These are phyloP conservation scores for Lochmaea capreae DNA, from an alignment of 2,888 invertebrate genomes.

Conservation along the genomic window DNA sequence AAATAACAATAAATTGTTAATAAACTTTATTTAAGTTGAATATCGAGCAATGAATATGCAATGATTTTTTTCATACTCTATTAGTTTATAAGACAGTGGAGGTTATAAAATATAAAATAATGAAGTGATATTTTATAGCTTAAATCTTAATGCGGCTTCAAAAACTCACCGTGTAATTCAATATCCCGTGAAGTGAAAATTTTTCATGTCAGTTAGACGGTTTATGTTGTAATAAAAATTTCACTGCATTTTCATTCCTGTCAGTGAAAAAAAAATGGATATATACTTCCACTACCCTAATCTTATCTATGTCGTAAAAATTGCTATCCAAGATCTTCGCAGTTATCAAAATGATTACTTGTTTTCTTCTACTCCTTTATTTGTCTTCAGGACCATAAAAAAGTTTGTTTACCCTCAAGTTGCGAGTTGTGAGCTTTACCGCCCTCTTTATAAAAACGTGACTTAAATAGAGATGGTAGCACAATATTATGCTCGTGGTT, in stretches of 20 bases:
- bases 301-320: constrained; percentile 11
- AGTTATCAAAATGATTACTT: constrained; percentile 25
- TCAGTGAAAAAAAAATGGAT: background rate
- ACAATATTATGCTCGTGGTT: background rate
- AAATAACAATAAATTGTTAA: too few relatives aligned
- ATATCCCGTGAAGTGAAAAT: background rate
- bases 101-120: too few relatives aligned
- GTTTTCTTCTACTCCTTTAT: constrained; percentile 18
- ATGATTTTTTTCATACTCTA: too few relatives aligned
- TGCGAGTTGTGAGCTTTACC: constrained; percentile 1
- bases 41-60: too few relatives aligned
- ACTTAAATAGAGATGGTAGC: background rate
- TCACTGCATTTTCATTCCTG: background rate
- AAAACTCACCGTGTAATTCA: background rate
- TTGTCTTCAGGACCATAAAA: constrained; percentile 26
- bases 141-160: background rate
- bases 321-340: constrained; percentile 13
- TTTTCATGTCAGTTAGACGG: background rate
- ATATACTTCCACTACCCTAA: background rate
- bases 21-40: too few relatives aligned
- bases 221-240: constrained; percentile 12
- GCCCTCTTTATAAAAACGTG: background rate
- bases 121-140: background rate
- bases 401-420: constrained; percentile 26
- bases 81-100: too few relatives aligned